Conservation (phyloP, 2,797 vertebrate genomes). For the Nothura maculosa region DNA sequence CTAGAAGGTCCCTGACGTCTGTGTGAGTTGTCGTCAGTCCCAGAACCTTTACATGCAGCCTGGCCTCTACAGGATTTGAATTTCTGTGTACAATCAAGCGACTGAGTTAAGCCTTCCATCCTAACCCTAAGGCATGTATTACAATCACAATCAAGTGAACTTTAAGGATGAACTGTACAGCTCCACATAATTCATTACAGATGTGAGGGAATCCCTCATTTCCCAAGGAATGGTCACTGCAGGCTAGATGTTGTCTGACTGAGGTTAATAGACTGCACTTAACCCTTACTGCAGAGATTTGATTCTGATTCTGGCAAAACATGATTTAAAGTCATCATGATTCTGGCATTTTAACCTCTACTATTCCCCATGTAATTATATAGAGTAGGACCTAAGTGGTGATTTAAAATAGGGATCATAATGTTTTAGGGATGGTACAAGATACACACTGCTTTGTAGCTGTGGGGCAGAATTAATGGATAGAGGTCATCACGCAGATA, state of each 20-base stretch:
- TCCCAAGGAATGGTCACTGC: constrained; percentile 68
- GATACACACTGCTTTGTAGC: neutral
- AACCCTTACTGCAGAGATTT: constrained; percentile 11
- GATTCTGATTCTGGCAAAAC: neutral
- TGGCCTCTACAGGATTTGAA: constrained; percentile 27
- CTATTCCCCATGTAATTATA: neutral
- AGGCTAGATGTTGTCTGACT: constrained; percentile 45
- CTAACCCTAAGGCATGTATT: constrained; percentile 61
- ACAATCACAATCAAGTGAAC: constrained; percentile 59
- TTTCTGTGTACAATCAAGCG: constrained; percentile 44
- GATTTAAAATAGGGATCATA: neutral
- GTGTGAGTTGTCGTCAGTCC: neutral
- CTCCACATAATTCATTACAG: constrained; percentile 45
- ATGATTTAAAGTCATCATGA: neutral
- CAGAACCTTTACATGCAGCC: neutral
- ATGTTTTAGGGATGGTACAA: neutral
- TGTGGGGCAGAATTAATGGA: neutral
- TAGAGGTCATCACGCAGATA: neutral
- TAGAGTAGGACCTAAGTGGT: neutral
- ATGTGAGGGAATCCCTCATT: constrained; percentile 71
- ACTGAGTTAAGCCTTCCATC: constrained; percentile 35
- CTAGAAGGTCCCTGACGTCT: neutral
- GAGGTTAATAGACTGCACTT: constrained; percentile 36
- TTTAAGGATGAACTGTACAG: constrained; percentile 60
- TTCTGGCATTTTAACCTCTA: neutral